Base-by-base conservation (phyloP, 2,888 invertebrate species). In the Acronicta aceris region DNA sequence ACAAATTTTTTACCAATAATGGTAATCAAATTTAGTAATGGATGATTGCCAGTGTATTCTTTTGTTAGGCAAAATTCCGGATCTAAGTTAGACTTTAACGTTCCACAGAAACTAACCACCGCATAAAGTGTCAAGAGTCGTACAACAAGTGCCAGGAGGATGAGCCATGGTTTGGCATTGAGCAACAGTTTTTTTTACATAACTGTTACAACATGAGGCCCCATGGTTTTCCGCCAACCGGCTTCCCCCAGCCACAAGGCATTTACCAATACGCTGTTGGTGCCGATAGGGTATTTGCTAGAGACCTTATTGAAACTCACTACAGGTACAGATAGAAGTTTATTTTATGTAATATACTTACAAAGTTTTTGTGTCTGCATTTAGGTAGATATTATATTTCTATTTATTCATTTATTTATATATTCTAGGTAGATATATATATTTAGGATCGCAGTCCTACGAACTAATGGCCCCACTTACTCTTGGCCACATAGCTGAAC, bases 211-310 rank as follows among this genome's bases (percentile, higher is more conserved):
- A 98, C 84, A 95, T 96, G 43, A 96, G 98, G 85, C 98, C 98
- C 30, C 96, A 98, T 79, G 98, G 98, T 27, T 99, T 98, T 98
- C 98, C 98, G 30, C 97, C 97, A 79, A 97, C 98, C 83, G 98
- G 98, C 46, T 98, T 97, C 89, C 98, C 98, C 0, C 98, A 97
- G 47, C 98, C 98, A 12, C 98, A 98, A 89, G 98, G 99, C 0
- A 99, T 99, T 1, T 99, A 99, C 95, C 99, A 99, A 89, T 99
- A 99, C 88, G 99, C 99, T 46, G 98, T 99, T 5, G 99, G 99
- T 7, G 98, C 98, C 55, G 97, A 98, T 91, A 98, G 97, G 89
- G 98, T 98, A 3, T 98, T 97, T 88, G 99, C 98, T 10, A 96
- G 99, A 51, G 99, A 99, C 87, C 97, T 99, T 67, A 98, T 99